A percentile compares a stretch with the other conserved stretches of the same genome.
These are phyloP conservation scores for Hydrochoerus hydrochaeris DNA, from an alignment of 2,113 vertebrate species.

Conservation along the genomic window DNA sequence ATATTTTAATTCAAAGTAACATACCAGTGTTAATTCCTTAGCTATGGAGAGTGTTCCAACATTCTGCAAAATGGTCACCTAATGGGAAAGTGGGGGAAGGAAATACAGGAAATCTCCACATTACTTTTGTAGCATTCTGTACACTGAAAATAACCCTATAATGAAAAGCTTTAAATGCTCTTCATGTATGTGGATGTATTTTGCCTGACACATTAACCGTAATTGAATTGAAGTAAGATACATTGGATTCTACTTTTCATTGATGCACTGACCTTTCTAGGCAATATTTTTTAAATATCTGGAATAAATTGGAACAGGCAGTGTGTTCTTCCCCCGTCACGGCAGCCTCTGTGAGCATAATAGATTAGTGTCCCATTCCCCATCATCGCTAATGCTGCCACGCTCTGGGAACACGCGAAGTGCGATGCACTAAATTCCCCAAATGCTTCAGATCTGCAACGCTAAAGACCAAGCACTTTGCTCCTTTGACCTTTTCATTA, in stretches of 20 bases:
- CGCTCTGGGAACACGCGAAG: conserved; percentile 56
- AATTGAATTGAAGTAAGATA: conserved; percentile 8
- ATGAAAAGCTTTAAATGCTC: not conserved
- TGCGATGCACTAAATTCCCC: conserved; percentile 52
- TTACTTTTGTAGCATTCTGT: not conserved
- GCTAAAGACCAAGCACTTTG: conserved; percentile 72
- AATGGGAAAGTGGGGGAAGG: not conserved
- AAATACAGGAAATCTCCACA: not conserved
- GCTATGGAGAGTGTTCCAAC: not conserved
- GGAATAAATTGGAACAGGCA: conserved; percentile 60
- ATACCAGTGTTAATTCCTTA: not conserved
- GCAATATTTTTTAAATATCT: not conserved
- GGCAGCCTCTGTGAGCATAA: conserved; percentile 72
- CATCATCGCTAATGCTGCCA: conserved; percentile 78
- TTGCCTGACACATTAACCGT: not conserved
- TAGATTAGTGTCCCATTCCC: conserved; percentile 70
- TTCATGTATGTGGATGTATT: not conserved
- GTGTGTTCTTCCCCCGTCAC: conserved; percentile 63
- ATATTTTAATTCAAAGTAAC: not conserved
- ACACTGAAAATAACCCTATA: not conserved
- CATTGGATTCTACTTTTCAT: not conserved
- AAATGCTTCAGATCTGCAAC: conserved; percentile 72
- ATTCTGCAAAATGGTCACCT: not conserved
- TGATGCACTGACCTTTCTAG: not conserved
- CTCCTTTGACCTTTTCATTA: conserved; percentile 83